Evolutionary conservation across 2,888 invertebrate species (phyloP).

Genomic region (Meta bourneti): DNA sequence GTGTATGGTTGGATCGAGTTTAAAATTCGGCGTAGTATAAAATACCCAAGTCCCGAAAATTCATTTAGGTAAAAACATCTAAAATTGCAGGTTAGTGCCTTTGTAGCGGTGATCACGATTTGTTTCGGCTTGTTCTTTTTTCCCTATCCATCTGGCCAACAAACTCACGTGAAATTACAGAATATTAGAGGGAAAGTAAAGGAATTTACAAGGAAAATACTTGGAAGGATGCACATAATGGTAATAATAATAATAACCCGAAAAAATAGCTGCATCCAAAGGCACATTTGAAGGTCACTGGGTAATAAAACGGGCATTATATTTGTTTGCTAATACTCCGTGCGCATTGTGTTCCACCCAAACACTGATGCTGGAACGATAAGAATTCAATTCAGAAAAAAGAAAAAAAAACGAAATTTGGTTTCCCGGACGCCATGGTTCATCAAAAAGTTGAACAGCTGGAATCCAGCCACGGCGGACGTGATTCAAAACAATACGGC

Average conservation of each 20-base stretch:
- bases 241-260: conserved; percentile 9
- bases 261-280: not conserved
- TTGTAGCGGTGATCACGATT: no score
- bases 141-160: no score
- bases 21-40: no score
- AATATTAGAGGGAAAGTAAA: not conserved
- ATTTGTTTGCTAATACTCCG: conserved; percentile 1
- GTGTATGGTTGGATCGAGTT: no score
- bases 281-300: conserved; percentile 3
- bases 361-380: not conserved
- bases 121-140: no score
- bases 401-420: conserved; percentile 2
- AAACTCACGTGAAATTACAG: no score
- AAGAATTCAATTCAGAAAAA: not conserved
- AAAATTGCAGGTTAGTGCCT: no score
- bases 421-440: conserved; percentile 16
- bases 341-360: not conserved
- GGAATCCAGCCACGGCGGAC: conserved; percentile 16
- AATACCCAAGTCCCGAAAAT: no score
- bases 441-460: conserved; percentile 1
- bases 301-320: not conserved
- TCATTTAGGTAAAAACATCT: no score
- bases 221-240: not conserved
- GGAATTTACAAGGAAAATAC: not conserved
- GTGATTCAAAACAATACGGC: conserved; percentile 2